phyloP scores from a whole-genome alignment of 2,888 invertebrate genomes.

The Plagodis dolabraria region DNA sequence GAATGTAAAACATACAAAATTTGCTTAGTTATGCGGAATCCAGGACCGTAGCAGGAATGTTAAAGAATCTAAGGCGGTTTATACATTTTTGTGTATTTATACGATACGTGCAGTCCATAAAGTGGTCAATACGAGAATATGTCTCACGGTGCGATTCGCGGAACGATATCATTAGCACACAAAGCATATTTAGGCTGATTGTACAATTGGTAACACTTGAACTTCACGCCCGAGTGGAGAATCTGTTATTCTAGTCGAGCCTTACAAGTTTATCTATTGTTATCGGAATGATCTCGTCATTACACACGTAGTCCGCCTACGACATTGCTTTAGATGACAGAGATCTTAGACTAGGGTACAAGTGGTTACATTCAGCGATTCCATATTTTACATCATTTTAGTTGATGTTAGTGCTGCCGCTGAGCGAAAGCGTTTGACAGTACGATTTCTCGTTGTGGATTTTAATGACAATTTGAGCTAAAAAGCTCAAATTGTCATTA shows the following conservation, averaged over 20 bases:
- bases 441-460: no score
- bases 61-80: constrained; percentile 30
- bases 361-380: constrained; percentile 39
- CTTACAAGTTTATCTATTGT: constrained; percentile 71
- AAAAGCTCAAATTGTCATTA: no score
- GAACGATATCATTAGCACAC: constrained; percentile 40
- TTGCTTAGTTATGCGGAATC: constrained; percentile 36
- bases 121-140: constrained; percentile 36
- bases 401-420: no score
- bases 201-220: constrained; percentile 34
- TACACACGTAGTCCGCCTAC: constrained; percentile 74
- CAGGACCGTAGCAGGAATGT: constrained; percentile 30
- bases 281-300: constrained; percentile 74
- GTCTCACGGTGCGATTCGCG: constrained; percentile 37
- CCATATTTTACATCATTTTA: no score
- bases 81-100: constrained; percentile 34
- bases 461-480: no score
- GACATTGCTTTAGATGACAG: constrained; percentile 64
- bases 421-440: no score
- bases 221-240: constrained; percentile 48
- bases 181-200: constrained; percentile 39
- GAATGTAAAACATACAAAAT: constrained; percentile 28
- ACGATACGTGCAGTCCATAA: constrained; percentile 38
- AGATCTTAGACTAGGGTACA: constrained; percentile 50
- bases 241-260: constrained; percentile 66